Evolutionary conservation across 2,113 vertebrate genomes (phyloP).

Genomic region (Trinectes maculatus): DNA sequence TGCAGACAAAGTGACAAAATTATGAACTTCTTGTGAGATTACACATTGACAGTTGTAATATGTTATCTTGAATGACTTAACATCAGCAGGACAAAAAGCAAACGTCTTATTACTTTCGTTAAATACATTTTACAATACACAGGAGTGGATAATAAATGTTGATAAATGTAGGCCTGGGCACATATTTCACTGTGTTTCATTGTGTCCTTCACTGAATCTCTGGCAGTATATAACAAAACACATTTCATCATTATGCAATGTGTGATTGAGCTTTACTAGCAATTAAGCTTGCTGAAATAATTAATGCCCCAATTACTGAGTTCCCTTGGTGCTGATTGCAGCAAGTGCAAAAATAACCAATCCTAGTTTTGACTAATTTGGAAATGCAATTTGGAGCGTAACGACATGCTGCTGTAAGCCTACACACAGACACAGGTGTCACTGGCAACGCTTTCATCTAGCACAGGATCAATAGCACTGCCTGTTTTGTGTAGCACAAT

Average conservation of each 20-base stretch:
- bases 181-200: conserved; percentile 38
- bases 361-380: conserved; percentile 72
- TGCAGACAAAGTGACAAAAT: conserved; percentile 61
- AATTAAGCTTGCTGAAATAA: conserved; percentile 75
- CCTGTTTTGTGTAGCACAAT: conserved; percentile 10
- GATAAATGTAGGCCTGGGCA: conserved; percentile 18
- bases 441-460: conserved; percentile 14
- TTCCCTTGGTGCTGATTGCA: conserved; percentile 76
- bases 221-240: conserved; percentile 53
- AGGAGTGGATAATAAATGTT: conserved; percentile 21
- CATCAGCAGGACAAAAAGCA: conserved; percentile 10
- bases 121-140: conserved; percentile 22
- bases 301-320: conserved; percentile 74
- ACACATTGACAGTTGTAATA: not conserved
- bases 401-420: conserved; percentile 51
- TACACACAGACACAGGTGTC: conserved; percentile 61
- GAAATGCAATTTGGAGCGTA: conserved; percentile 66
- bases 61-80: not conserved
- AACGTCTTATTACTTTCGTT: conserved; percentile 17
- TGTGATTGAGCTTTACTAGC: conserved; percentile 71
- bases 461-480: conserved; percentile 18
- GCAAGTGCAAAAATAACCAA: conserved; percentile 71
- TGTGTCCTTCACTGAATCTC: conserved; percentile 49
- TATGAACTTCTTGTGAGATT: not conserved
- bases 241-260: conserved; percentile 73